Conservation (phyloP, 2,113 vertebrate species). For the Hassar affinis region DNA sequence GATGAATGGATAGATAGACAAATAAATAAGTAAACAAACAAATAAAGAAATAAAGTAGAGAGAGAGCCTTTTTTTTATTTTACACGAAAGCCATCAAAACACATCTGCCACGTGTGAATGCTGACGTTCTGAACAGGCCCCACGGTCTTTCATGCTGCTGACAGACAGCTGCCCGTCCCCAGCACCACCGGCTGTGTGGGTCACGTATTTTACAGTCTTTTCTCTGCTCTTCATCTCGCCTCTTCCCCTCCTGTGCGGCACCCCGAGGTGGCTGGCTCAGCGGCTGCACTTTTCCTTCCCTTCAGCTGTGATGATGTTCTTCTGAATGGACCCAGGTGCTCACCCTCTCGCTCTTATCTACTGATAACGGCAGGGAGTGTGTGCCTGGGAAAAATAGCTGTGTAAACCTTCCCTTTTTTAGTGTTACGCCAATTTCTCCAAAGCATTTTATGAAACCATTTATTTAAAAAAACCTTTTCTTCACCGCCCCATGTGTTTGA, state of each 20-base stretch:
- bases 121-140: not conserved
- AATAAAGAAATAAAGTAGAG: too few species aligned
- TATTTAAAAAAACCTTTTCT: too few species aligned
- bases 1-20: too few species aligned
- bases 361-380: not conserved
- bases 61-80: too few species aligned
- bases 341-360: not conserved
- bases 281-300: not conserved
- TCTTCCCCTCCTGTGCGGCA: constrained; percentile 30
- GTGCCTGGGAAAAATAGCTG: not conserved
- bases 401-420: too few species aligned
- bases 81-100: not conserved
- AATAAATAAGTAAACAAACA: too few species aligned
- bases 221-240: constrained; percentile 53
- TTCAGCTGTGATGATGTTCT: not conserved
- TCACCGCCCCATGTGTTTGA: not conserved
- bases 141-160: not conserved
- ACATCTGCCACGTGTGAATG: not conserved
- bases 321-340: constrained; percentile 21
- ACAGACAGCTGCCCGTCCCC: constrained; percentile 1
- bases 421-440: not conserved
- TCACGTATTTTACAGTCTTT: constrained; percentile 37
- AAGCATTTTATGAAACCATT: too few species aligned
- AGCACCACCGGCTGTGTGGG: not conserved
- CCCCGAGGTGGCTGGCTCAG: constrained; percentile 59